phyloP scores from a whole-genome alignment of 2,888 invertebrate species.

The Eumerus sabulonum region DNA sequence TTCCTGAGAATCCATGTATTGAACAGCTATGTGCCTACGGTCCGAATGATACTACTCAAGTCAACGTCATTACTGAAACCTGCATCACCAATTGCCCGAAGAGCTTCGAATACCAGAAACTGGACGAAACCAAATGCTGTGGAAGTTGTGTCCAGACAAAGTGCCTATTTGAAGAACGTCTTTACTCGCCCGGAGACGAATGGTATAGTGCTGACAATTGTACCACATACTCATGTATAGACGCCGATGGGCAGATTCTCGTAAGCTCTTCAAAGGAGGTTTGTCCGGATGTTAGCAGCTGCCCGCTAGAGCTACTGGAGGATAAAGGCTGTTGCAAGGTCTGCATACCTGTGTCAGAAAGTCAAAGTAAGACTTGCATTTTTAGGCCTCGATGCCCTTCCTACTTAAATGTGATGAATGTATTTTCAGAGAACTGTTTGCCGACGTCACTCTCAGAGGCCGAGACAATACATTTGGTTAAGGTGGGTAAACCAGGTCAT shows the following conservation, averaged over 20 bases:
- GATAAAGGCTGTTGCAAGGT: conserved; percentile 84
- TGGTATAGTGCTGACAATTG: conserved; percentile 85
- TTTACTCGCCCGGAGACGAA: conserved; percentile 80
- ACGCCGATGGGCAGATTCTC: conserved; percentile 79
- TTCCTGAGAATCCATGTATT: conserved; percentile 79
- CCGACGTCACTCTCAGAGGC: conserved; percentile 80
- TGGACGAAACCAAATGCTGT: conserved; percentile 81
- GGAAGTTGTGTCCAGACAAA: conserved; percentile 82
- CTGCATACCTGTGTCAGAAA: conserved; percentile 81
- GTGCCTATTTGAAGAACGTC: conserved; percentile 80
- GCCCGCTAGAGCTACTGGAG: conserved; percentile 80
- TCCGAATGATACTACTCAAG: conserved; percentile 73
- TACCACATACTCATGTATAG: conserved; percentile 81
- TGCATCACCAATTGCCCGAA: conserved; percentile 75
- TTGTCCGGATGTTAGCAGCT: conserved; percentile 84
- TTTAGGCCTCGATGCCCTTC: background rate
- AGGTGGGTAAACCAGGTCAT: conserved; percentile 78
- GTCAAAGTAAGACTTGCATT: conserved; percentile 78
- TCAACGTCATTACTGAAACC: conserved; percentile 72
- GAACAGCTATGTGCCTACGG: conserved; percentile 75
- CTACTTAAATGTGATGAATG: background rate
- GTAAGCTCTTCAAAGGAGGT: conserved; percentile 80
- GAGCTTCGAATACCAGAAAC: conserved; percentile 82
- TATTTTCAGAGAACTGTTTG: conserved; percentile 80
- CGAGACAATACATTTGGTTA: conserved; percentile 82